Conservation (phyloP, 1,140 invertebrate species). For the Zaprionus capensis region DNA sequence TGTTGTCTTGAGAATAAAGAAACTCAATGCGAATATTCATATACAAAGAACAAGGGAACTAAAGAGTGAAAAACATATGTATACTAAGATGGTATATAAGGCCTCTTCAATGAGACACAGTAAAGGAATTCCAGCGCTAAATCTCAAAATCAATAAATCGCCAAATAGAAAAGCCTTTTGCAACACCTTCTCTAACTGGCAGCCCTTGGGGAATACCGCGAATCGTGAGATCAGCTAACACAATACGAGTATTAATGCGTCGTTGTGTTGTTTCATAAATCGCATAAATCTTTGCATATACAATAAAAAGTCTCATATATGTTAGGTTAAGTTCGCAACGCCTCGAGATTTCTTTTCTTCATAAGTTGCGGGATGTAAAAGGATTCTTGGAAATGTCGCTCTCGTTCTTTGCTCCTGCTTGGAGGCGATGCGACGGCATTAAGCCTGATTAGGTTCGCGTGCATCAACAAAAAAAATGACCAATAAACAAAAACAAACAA, state of each 20-base stretch:
- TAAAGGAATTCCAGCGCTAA: not conserved
- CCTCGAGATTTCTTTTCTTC: conserved; percentile 38
- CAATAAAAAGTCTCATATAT: not conserved
- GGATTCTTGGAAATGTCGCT: conserved; percentile 35
- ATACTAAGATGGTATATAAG: not conserved
- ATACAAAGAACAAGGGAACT: not conserved
- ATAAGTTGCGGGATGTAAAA: conserved; percentile 35
- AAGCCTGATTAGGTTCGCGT: conserved; percentile 71
- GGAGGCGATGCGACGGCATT: conserved; percentile 53
- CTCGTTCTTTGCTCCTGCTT: not conserved
- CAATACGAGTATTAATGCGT: conserved; percentile 5
- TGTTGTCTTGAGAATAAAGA: not conserved
- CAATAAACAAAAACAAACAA: conserved; percentile 48
- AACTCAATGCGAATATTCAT: not conserved
- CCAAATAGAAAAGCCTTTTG: conserved; percentile 2
- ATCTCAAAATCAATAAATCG: conserved; percentile 1
- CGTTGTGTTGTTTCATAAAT: conserved; percentile 33
- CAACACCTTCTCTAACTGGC: not conserved
- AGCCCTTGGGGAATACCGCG: not conserved
- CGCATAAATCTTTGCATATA: conserved; percentile 40
- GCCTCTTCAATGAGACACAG: not conserved
- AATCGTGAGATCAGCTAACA: conserved; percentile 15
- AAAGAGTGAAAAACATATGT: not conserved
- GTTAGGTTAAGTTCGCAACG: conserved; percentile 27
- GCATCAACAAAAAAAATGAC: conserved; percentile 12